Conservation (phyloP, 2,113 vertebrate species). For the Rhegmatorhina hoffmannsi region DNA sequence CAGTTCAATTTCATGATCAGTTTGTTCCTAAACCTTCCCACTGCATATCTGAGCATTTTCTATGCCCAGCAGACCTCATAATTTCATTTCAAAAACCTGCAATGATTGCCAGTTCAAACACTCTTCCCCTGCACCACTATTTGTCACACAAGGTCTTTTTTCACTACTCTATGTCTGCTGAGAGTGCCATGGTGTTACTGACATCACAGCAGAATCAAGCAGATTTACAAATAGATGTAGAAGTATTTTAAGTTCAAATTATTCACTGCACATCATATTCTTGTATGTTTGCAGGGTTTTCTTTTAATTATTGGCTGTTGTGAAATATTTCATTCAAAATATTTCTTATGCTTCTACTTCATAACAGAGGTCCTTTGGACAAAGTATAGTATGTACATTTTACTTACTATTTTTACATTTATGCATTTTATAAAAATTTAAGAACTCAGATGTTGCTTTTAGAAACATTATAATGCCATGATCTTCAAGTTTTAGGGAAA, state of each 20-base stretch:
- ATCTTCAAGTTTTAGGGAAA: neutral
- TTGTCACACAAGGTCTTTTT: neutral
- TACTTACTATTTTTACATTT: neutral
- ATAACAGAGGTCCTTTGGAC: neutral
- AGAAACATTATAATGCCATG: neutral
- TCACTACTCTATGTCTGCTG: neutral
- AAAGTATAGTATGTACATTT: neutral
- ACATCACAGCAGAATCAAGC: neutral
- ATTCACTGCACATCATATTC: neutral
- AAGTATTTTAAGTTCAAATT: neutral
- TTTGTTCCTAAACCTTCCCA: neutral
- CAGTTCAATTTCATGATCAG: neutral
- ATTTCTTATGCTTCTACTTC: neutral
- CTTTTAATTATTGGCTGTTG: neutral
- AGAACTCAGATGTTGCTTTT: neutral
- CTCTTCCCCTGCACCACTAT: neutral
- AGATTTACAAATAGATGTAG: neutral
- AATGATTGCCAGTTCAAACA: neutral
- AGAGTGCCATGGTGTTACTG: neutral
- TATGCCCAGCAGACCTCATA: neutral
- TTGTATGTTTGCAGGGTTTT: rapidly evolving
- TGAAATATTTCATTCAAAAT: neutral
- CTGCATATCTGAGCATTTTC: neutral
- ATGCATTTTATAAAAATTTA: neutral
- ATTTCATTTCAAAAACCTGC: neutral